Conservation (phyloP, 1,140 invertebrate species). For the Holotrichia oblita region DNA sequence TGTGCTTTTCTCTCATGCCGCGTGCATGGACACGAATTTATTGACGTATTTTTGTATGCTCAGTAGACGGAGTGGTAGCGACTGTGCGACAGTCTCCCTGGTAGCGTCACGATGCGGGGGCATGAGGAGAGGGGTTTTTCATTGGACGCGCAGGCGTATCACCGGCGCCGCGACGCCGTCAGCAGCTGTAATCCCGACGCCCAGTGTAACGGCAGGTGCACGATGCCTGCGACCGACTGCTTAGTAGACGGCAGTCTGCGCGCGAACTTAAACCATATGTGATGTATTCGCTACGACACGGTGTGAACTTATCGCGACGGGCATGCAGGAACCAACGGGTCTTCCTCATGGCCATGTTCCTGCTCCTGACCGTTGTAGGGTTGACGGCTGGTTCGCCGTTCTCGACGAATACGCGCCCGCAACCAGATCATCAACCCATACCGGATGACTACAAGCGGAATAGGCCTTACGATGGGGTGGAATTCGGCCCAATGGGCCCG, state of each 20-base stretch:
- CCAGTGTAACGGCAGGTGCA: constrained; percentile 53
- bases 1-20: too few species aligned
- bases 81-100: neutral
- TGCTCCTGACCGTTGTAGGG: constrained; percentile 52
- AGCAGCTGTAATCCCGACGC: constrained; percentile 50
- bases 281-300: constrained; percentile 67
- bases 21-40: neutral
- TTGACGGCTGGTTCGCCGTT: neutral
- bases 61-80: constrained; percentile 14
- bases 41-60: constrained; percentile 6
- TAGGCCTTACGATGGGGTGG: constrained; percentile 58
- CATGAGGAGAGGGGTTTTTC: neutral
- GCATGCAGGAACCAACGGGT: constrained; percentile 62
- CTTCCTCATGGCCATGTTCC: constrained; percentile 36
- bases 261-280: constrained; percentile 54
- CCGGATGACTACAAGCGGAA: constrained; percentile 50
- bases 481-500: constrained; percentile 61
- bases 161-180: constrained; percentile 56
- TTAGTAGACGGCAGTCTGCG: constrained; percentile 59
- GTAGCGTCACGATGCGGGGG: neutral
- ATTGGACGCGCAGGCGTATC: constrained; percentile 27
- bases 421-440: constrained; percentile 22
- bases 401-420: constrained; percentile 19
- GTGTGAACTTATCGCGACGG: constrained; percentile 66
- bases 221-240: constrained; percentile 57